Evolutionary conservation across 2,797 vertebrate species (phyloP), one percentile per base, ranked within the genome.

Genomic region (Somateria mollissima): DNA sequence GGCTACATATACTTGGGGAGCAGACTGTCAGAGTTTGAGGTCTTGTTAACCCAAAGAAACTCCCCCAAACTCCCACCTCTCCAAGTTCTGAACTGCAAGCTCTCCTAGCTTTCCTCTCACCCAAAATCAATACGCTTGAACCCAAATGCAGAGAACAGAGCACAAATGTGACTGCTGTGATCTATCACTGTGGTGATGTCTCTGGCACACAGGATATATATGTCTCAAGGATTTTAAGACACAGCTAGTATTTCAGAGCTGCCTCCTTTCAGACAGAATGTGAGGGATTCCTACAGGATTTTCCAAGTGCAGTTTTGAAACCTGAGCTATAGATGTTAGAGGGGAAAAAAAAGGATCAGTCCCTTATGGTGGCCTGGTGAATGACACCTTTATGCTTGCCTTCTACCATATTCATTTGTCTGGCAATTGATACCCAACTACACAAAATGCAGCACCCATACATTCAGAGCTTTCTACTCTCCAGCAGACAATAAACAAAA

Each of bases 361-460:
- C 10, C 10, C 8, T 74, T n/a, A 24, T 0, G 6, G 37, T 2
- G 3, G 9, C 8, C 21, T 74, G 13, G 11, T 72, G 37, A 70
- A 60, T 1, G 1, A 53, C 4, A 43, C 30, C 25, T 45, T 20
- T 78, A 41, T 2, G 4, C 1, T 70, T 51, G 11, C 15, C 27
- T 65, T 47, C 39, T 53, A 2, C 43, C 17, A 5, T 4, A 5
- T 27, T 74, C 1, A 0, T 71, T 87, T 83, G 36, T 25, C 39
- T 80, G 51, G 15, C 28, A 82, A 6, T 67, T 66, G 36, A 39
- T n/a, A 34, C 5, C 3, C 15, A 81, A 6, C 0, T 0, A 10
- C 2, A 6, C 28, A 37, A 90, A 75, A 17, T 20, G 14, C 1
- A 19, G 30, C 70, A 11, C 73, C 25, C 14, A 14, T 37, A 12